These are phyloP conservation scores for Aphaenogaster ashmeadi DNA, from an alignment of 1,140 invertebrate genomes.

Conservation along the genomic window DNA sequence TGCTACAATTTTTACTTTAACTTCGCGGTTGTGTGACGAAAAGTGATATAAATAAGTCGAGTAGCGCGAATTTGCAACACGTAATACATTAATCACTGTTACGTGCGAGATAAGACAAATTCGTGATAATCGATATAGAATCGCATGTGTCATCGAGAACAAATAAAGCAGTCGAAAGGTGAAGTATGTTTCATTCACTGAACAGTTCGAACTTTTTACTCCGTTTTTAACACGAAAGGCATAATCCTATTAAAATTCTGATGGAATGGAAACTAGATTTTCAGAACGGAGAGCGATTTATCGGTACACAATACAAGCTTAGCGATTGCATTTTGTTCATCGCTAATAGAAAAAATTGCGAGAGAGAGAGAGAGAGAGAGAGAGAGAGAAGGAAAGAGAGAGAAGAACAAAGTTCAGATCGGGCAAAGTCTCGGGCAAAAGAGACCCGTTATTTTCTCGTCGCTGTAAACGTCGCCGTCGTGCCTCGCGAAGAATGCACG, in stretches of 20 bases:
- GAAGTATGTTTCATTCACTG: not conserved
- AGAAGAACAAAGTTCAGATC: not conserved
- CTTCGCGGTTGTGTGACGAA: not conserved
- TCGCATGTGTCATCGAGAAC: not conserved
- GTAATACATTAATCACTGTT: slow-evolving; percentile 21
- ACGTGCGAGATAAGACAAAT: slow-evolving; percentile 33
- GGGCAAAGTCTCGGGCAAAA: not conserved
- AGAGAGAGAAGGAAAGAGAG: no score
- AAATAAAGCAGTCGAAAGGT: not conserved
- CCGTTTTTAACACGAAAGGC: not conserved
- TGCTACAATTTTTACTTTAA: slow-evolving; percentile 7
- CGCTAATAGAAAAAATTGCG: not conserved
- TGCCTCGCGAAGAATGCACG: slow-evolving; percentile 3
- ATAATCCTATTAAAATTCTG: not conserved
- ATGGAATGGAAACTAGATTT: not conserved
- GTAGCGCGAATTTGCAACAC: not conserved
- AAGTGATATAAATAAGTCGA: not conserved
- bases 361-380: not conserved
- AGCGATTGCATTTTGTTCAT: not conserved
- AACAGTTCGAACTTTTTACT: not conserved
- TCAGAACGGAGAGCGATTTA: not conserved
- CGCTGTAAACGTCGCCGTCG: slow-evolving; percentile 7
- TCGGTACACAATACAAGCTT: not conserved
- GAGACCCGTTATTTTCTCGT: slow-evolving; percentile 8
- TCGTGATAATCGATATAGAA: not conserved